Evolutionary conservation across 2,888 invertebrate genomes (phyloP), one percentile per base, ranked within the genome.

Genomic region (Agonopterix arenella): DNA sequence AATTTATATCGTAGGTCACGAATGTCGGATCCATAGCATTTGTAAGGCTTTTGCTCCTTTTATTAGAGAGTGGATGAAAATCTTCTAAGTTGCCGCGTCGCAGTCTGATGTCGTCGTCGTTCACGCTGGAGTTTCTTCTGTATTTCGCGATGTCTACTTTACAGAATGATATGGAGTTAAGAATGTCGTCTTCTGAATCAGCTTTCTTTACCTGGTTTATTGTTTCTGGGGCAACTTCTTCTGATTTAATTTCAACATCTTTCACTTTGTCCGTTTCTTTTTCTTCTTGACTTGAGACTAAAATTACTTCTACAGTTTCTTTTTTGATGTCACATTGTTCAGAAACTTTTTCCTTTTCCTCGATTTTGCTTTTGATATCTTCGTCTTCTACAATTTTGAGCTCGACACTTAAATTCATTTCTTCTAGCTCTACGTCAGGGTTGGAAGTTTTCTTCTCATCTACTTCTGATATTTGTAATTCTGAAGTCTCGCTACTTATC

Each of bases 351-450:
- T 52, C 52, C 52, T 53, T 46, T 42, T 50, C 5, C 42, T 49
- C 52, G 18, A 48, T 54, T 50, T 60, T 66, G 13, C 56, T 52
- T 46, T 66, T 60, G 8, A 60, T 58, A 40, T 89, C 89, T 64
- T 81, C 79, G 51, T 90, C 89, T 76, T 90, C 90, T 42, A 88
- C 72, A 47, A 90, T 90, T 75, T 88, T 86, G 36, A 90, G 75
- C 61, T 90, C 89, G 53, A 86, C 69, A 51, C 77, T 78, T 38
- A 84, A 62, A 59, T 82, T 81, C 47, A 80, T 66, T 54, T 84
- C 78, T 52, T 84, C 84, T 57, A 78, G 58, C 53, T 82, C 80
- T 56, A 73, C 63, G 51, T 84, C 83, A 18, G 58, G 61, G 40
- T 40, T 40, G 40, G 40, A 40, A 28, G 41, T 49, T 46, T 46